Evolutionary conservation across 2,113 vertebrate genomes (phyloP).

Genomic region (Hippocampus guttulatus): DNA sequence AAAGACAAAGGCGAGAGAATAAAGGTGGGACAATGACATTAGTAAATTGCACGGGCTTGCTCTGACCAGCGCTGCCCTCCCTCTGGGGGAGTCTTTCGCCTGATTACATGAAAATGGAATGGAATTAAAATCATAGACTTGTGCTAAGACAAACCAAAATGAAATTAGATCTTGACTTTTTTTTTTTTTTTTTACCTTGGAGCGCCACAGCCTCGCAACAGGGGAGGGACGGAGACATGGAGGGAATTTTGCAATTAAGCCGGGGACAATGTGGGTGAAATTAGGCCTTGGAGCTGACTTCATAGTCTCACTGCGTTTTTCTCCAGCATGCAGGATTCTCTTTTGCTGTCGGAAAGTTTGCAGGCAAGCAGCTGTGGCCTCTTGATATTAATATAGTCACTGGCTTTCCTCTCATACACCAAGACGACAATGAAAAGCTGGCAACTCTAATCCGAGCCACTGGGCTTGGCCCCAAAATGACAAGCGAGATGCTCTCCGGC

Average conservation of each 20-base stretch:
- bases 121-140: constrained; percentile 97
- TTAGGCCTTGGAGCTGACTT: constrained; percentile 76
- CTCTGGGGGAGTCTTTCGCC: constrained; percentile 90
- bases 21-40: constrained; percentile 93
- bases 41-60: constrained; percentile 85
- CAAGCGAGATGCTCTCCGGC: constrained; percentile 46
- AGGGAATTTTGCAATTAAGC: constrained; percentile 75
- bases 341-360: constrained; percentile 53
- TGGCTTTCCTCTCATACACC: constrained; percentile 21
- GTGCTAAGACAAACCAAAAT: constrained; percentile 90
- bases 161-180: constrained; percentile 84
- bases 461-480: constrained; percentile 46
- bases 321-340: constrained; percentile 6
- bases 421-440: constrained; percentile 16
- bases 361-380: constrained; percentile 58
- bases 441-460: constrained; percentile 14
- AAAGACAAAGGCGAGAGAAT: constrained; percentile 58
- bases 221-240: constrained; percentile 47
- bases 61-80: constrained; percentile 83
- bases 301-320: constrained; percentile 33
- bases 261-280: constrained; percentile 68
- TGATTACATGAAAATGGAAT: constrained; percentile 99
- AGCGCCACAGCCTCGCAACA: constrained; percentile 60
- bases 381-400: constrained; percentile 36
- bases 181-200: constrained; percentile 70